Evolutionary conservation across 64 coral and sea anemone species (phyloP).

Genomic region (Catalaphyllia jardinei): DNA sequence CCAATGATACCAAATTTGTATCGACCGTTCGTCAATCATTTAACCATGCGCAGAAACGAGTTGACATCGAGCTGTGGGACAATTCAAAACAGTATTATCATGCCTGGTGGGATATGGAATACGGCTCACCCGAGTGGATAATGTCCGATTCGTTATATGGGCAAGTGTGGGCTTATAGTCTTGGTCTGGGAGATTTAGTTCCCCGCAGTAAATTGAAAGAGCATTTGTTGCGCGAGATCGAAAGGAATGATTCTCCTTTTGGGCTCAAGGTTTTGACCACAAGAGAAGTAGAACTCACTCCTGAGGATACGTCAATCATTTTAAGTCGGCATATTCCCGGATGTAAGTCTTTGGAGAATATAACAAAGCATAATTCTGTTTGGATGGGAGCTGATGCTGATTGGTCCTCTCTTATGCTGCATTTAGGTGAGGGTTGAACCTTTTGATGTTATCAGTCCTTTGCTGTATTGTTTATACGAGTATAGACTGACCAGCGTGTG

Average conservation of each 20-base stretch:
- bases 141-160: conserved; percentile 97
- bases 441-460: no score
- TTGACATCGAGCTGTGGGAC: conserved; percentile 79
- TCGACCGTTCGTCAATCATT: conserved; percentile 32
- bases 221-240: conserved; percentile 71
- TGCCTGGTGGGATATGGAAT: conserved; percentile 94
- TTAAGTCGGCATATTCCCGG: conserved; percentile 57
- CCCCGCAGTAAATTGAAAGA: conserved; percentile 67
- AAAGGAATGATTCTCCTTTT: conserved; percentile 78
- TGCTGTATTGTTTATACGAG: no score
- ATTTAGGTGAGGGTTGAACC: conserved; percentile 49
- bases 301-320: conserved; percentile 83
- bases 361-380: conserved; percentile 88
- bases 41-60: conserved; percentile 48
- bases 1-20: conserved; percentile 58
- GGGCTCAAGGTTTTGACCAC: conserved; percentile 74
- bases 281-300: conserved; percentile 31
- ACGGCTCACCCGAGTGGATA: conserved; percentile 84
- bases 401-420: conserved; percentile 85
- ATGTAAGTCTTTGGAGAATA: conserved; percentile 88
- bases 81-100: conserved; percentile 62
- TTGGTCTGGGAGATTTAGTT: conserved; percentile 78
- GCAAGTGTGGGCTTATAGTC: conserved; percentile 86
- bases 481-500: no score
- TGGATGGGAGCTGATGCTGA: conserved; percentile 93